Evolutionary conservation across 2,797 vertebrate genomes (phyloP).

Genomic region (Propithecus deckenii): DNA sequence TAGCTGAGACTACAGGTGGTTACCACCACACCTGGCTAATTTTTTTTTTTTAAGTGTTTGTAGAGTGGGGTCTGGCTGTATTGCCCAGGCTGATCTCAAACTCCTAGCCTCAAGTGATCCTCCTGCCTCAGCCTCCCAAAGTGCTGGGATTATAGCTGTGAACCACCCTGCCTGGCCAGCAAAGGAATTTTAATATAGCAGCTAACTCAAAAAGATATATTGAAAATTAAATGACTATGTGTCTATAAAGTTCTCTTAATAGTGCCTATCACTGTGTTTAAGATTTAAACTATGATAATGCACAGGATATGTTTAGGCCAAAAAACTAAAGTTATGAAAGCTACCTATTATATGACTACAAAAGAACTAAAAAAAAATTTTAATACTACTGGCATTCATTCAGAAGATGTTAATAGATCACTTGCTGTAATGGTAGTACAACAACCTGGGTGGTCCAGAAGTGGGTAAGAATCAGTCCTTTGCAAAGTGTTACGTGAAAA

Average conservation of each 20-base stretch:
- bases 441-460: background rate
- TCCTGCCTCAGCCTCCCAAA: background rate
- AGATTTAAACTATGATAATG: background rate
- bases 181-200: constrained; percentile 10
- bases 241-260: background rate
- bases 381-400: background rate
- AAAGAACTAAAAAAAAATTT: background rate
- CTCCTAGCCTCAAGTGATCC: background rate
- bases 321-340: constrained; percentile 2
- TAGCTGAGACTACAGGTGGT: background rate
- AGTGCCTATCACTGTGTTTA: background rate
- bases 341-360: background rate
- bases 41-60: too few relatives aligned
- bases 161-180: background rate
- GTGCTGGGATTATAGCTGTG: background rate
- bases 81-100: background rate
- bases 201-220: background rate
- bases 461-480: background rate
- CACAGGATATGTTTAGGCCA: background rate
- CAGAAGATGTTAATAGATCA: background rate
- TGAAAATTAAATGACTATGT: background rate
- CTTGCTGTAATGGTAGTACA: background rate
- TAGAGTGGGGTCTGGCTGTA: background rate
- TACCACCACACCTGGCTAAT: background rate
- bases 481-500: background rate